A percentile compares a stretch with the other conserved stretches of the same genome.
Evolutionary conservation across 2,113 vertebrate genomes (phyloP).

Genomic region (Atractosteus spatula): DNA sequence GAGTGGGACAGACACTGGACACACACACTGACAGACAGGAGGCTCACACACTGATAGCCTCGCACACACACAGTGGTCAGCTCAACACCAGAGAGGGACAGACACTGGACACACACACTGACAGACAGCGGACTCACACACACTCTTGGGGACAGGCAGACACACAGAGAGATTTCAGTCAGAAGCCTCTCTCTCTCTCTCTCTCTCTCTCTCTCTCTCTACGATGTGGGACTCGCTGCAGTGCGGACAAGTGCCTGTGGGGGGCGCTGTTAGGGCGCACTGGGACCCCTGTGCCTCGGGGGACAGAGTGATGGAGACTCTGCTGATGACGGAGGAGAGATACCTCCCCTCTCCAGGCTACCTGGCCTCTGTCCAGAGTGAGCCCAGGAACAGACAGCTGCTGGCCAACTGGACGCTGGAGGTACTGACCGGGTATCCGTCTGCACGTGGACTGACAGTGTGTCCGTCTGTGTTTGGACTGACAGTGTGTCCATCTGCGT

Average conservation of each 20-base stretch:
- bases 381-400: constrained; percentile 62
- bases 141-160: not conserved
- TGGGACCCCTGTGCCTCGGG: constrained; percentile 67
- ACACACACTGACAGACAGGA: not conserved
- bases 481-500: too few species aligned
- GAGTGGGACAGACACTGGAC: not conserved
- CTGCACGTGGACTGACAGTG: too few species aligned
- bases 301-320: constrained; percentile 60
- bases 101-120: not conserved
- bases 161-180: not conserved
- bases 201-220: not conserved
- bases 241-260: constrained; percentile 56
- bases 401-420: constrained; percentile 70
- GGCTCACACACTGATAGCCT: not conserved
- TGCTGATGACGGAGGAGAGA: constrained; percentile 61
- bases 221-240: constrained; percentile 60
- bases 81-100: not conserved
- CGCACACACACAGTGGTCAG: not conserved
- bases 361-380: constrained; percentile 60
- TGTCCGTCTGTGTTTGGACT: not conserved
- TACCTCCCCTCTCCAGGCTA: constrained; percentile 67
- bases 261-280: constrained; percentile 52
- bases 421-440: constrained; percentile 38
- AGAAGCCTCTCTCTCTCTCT: not conserved
- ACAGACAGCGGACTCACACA: not conserved